Conservation (phyloP, 92 coral and sea anemone species). For the Umimayanthus kanabou region DNA sequence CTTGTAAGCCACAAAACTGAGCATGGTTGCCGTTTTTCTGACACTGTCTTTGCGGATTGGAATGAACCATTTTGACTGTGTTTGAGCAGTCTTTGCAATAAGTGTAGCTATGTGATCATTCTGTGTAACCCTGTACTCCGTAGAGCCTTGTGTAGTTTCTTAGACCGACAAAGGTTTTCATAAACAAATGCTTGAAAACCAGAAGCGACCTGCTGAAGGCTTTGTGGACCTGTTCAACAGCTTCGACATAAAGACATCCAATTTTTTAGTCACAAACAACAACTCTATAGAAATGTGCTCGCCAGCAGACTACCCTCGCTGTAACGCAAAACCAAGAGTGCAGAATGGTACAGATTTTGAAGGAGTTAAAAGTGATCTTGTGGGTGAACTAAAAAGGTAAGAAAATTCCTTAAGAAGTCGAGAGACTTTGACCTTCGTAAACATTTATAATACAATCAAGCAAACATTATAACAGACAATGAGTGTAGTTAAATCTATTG, state of each 20-base stretch:
- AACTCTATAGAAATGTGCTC: not conserved
- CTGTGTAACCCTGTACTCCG: no score
- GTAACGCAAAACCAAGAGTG: not conserved
- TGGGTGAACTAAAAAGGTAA: not conserved
- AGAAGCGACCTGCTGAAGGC: not conserved
- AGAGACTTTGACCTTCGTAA: not conserved
- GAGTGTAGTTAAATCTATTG: no score
- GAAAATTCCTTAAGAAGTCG: not conserved
- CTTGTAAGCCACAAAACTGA: no score
- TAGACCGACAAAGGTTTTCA: not conserved
- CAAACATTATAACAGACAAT: no score
- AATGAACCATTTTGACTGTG: no score
- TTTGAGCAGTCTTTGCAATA: not conserved
- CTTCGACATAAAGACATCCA: not conserved
- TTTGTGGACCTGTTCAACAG: not conserved
- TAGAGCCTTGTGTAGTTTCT: not conserved
- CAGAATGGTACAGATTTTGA: not conserved
- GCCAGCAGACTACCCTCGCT: no score
- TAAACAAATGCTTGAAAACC: constrained; percentile 8
- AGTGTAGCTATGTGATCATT: not conserved
- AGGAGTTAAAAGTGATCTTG: not conserved
- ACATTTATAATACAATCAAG: no score
- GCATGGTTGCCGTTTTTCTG: no score
- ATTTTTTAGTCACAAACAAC: not conserved
- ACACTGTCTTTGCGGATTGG: no score